Conservation (phyloP, 1,140 invertebrate genomes). For the Psilanteris sp. region DNA sequence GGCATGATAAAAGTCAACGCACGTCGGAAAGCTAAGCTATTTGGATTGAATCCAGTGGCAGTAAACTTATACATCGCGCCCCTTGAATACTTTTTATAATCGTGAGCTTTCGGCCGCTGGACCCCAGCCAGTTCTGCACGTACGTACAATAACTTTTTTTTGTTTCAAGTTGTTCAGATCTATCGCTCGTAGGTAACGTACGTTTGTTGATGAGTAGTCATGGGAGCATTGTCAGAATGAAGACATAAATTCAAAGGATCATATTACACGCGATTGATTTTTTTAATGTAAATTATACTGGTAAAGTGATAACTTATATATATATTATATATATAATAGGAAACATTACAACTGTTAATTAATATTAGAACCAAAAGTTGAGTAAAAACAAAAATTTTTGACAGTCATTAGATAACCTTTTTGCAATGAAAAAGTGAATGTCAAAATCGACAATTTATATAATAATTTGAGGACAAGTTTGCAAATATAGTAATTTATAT, state of each 20-base stretch:
- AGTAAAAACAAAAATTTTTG: too few species aligned
- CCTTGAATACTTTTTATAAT: constrained; percentile 56
- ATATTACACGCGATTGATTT: too few species aligned
- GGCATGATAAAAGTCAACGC: constrained; percentile 57
- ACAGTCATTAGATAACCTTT: too few species aligned
- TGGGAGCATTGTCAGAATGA: constrained; percentile 1
- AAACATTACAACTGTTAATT: too few species aligned
- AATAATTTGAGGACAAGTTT: too few species aligned
- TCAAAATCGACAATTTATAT: too few species aligned
- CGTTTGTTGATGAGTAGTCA: constrained; percentile 16
- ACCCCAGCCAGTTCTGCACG: constrained; percentile 64
- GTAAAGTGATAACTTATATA: too few species aligned
- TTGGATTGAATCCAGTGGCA: constrained; percentile 71
- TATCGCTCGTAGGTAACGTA: constrained; percentile 19
- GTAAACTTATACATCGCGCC: constrained; percentile 64
- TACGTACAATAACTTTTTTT: constrained; percentile 54
- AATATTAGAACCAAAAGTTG: too few species aligned
- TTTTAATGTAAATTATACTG: too few species aligned
- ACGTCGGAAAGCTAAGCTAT: constrained; percentile 65
- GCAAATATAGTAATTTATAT: too few species aligned
- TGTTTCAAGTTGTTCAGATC: constrained; percentile 22
- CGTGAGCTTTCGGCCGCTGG: constrained; percentile 65
- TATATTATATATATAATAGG: too few species aligned
- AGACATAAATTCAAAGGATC: constrained; percentile 10
- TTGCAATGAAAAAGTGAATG: too few species aligned